Evolutionary conservation across 2,797 vertebrate genomes (phyloP), one percentile per base, ranked within the genome.

Genomic region (Argyrosomus regius): DNA sequence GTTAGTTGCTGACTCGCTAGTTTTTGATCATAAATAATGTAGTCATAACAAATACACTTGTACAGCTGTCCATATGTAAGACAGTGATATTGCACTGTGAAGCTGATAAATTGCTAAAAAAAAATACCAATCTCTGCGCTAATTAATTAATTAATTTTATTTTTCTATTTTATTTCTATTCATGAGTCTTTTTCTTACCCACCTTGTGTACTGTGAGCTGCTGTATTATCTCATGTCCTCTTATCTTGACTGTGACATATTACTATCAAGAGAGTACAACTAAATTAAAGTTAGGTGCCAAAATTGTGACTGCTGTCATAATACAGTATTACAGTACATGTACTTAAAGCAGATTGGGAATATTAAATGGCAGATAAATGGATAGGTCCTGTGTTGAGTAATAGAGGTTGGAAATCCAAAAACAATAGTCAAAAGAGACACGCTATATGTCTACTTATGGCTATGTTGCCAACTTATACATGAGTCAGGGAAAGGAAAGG

Each of bases 401-500:
- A 49, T 7, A 56, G 20, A 56, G 9, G 24, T 35, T 66, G 50
- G 45, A 65, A 71, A 53, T 57, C 16, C 41, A 48, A 45, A 53
- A 60, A 52, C 61, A 56, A 59, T 24, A 46, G 31, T 59, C 18
- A 35, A 46, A 52, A 56, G 20, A 66, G n/a, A 59, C 12, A n/a
- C 0, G 16, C 35, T 64, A 3, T 3, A 48, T 52, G 17, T 49
- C 1, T 26, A 46, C 39, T 35, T 13, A 22, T 5, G 12, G 61
- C 10, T 28, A 39, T 31, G 11, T 24, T 54, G 26, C 72, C 65
- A 75, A 52, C 35, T 39, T 39, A 39, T 35, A 39, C 75, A 75
- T 53, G 10, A 70, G 26, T 22, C 14, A 39, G 43, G 24, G 12
- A 28, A 16, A 2, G 52, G 28, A 35, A 49, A 61, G 24, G 24